phyloP scores from a whole-genome alignment of 2,888 invertebrate species.

The Troglohyphantes excavatus region DNA sequence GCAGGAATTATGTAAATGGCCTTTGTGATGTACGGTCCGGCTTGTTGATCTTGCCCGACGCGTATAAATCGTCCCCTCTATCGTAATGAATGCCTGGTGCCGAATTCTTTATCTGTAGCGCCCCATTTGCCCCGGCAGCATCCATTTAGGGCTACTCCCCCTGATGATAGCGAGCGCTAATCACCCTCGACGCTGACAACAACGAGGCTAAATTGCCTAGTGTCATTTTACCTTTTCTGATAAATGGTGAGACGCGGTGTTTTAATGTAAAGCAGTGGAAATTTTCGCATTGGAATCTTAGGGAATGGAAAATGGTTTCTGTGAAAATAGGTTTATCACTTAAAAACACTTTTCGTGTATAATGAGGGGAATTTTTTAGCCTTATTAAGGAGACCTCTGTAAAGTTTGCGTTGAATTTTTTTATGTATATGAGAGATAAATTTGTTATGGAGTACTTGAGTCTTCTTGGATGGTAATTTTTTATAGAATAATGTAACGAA shows the following conservation, averaged over 20 bases:
- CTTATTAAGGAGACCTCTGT: no score
- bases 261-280: not conserved
- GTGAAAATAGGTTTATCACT: not conserved
- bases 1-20: conserved; percentile 76
- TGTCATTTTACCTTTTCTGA: conserved; percentile 18
- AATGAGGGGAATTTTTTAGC: not conserved
- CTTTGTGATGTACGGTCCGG: conserved; percentile 74
- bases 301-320: not conserved
- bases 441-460: no score
- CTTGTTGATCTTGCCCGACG: conserved; percentile 68
- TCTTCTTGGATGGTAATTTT: no score
- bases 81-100: conserved; percentile 69
- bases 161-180: conserved; percentile 26
- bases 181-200: conserved; percentile 12
- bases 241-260: conserved; percentile 12
- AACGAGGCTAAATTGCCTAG: not conserved
- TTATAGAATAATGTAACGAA: no score
- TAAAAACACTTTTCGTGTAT: not conserved
- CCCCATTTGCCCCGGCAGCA: conserved; percentile 52
- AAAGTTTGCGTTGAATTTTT: no score
- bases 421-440: no score
- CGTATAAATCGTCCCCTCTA: conserved; percentile 61
- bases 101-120: conserved; percentile 65
- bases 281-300: not conserved
- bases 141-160: conserved; percentile 16